Conservation (phyloP, 2,113 vertebrate species). For the Uria aalge region DNA sequence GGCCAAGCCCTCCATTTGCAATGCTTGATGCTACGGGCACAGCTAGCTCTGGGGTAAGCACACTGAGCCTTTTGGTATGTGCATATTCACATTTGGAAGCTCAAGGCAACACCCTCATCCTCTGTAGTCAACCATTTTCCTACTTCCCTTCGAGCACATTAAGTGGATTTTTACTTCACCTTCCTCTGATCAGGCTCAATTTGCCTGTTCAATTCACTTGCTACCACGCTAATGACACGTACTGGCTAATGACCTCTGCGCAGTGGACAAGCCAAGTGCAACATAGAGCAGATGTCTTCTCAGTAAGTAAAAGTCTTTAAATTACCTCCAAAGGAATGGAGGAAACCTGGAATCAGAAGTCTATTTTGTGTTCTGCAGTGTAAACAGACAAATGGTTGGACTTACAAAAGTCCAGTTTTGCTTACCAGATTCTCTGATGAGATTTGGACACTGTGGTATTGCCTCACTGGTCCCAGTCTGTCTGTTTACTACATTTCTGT, state of each 20-base stretch:
- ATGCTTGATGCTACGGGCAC: background rate
- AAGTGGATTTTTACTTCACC: background rate
- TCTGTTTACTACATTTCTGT: background rate
- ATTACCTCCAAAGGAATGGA: background rate
- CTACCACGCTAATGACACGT: accelerated
- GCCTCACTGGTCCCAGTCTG: background rate
- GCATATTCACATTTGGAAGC: background rate
- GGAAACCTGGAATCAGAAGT: background rate
- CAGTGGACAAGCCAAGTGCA: background rate
- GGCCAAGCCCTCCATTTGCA: background rate
- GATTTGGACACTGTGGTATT: accelerated
- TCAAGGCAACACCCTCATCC: background rate
- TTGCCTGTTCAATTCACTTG: background rate
- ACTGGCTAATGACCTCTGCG: background rate
- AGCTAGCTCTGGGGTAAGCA: background rate
- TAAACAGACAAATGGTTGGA: background rate
- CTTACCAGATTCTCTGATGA: background rate
- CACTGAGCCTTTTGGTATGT: accelerated
- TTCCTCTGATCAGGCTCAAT: background rate
- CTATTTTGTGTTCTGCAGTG: background rate
- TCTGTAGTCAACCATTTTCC: background rate
- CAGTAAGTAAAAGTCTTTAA: background rate
- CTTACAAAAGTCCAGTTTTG: background rate
- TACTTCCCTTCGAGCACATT: background rate
- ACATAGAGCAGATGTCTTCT: background rate